Evolutionary conservation across 2,113 vertebrate genomes (phyloP).

Genomic region (Dryoscopus gambensis): DNA sequence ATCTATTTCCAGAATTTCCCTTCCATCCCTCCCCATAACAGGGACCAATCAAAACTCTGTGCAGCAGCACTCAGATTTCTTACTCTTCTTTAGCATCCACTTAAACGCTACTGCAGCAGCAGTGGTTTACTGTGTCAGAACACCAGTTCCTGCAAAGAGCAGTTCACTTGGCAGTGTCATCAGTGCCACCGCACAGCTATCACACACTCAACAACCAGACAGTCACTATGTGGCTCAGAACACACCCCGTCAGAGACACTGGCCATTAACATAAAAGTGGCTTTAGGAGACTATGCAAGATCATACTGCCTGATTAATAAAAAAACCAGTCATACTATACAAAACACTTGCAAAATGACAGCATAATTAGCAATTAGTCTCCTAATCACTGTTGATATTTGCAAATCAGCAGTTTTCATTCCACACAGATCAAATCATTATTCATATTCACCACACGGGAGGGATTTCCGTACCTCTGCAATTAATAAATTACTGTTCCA

Average conservation of each 20-base stretch:
- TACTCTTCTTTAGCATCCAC: neutral
- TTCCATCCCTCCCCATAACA: neutral
- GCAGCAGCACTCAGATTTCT: neutral
- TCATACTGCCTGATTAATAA: neutral
- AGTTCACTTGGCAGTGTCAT: neutral
- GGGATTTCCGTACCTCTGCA: neutral
- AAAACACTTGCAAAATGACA: neutral
- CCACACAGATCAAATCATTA: neutral
- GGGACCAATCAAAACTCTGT: neutral
- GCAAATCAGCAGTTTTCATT: neutral
- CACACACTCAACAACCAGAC: neutral
- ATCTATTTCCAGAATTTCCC: neutral
- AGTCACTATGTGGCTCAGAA: neutral
- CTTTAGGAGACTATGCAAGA: neutral
- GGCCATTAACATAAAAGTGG: neutral
- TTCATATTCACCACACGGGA: neutral
- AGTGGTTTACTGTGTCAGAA: neutral
- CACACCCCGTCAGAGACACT: neutral
- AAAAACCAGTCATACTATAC: neutral
- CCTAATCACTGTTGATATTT: neutral
- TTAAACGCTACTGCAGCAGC: neutral
- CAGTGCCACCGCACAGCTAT: neutral
- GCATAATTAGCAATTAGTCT: neutral
- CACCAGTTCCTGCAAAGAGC: neutral
- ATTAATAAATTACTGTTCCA: neutral